Base-by-base conservation (phyloP, 2,113 vertebrate species). In the Merops nubicus region DNA sequence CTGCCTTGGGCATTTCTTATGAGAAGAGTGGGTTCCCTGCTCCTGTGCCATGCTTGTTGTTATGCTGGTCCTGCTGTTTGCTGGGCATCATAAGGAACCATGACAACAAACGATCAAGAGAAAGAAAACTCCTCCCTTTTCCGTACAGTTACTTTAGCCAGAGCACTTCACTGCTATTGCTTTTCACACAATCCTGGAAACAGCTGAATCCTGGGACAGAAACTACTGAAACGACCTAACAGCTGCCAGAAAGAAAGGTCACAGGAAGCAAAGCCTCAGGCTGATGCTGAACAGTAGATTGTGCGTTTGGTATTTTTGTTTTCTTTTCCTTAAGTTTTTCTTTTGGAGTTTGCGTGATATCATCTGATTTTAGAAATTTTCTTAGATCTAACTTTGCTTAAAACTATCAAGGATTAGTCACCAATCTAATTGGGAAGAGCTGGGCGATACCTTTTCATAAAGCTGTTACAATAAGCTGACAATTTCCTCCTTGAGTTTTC, bases 21-120 rank as follows among this genome's bases (percentile, higher is more conserved):
- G 20, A 33, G 26, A 57, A 40, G 72, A 53, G 22, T 31, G 31
- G 5, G 8, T 47, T 60, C 28, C 54, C 63, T 53, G 40, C 9
- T 72, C 11, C 21, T 0, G 0, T 72, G 48, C 36, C 18, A 3
- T 34, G 28, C 11, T 9, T 33, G 12, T n/a, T 36, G 22, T n/a
- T 70, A 15, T 28, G n/a, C 8, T 43, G 82, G 23, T 34, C 59
- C 40, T 0, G 1, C 40, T 59, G 15, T 56, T 88, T 63, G 18
- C 45, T 56, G 28, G 5, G 12, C 38, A 42, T 77, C 72, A 23
- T 22, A 45, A 51, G 23, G 42, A 89, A 31, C 8, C 9, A 48
- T 15, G 22, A 47, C 3, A 8, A 62, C 20, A 73, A 40, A n/a
- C 0, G 5, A 57, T 40, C 12, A 40, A 36, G 43, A 51, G 36